Evolutionary conservation across 2,113 vertebrate species (phyloP).

Genomic region (Crypturellus undulatus): DNA sequence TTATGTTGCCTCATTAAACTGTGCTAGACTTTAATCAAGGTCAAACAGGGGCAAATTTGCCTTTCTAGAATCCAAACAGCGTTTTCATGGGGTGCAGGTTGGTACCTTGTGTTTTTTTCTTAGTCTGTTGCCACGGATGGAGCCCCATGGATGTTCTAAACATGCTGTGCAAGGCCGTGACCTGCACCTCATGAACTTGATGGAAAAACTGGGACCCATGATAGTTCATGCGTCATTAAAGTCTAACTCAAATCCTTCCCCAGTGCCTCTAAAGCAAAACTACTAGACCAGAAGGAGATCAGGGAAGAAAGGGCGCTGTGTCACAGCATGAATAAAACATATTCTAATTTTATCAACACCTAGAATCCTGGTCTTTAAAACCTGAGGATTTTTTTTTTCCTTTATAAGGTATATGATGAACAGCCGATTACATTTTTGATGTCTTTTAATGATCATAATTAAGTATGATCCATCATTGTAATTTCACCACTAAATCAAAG

Average conservation of each 20-base stretch:
- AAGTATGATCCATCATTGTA: conserved; percentile 75
- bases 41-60: conserved; percentile 52
- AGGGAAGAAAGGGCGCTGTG: conserved; percentile 41
- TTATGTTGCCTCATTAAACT: conserved; percentile 65
- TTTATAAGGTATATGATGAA: conserved; percentile 72
- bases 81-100: conserved; percentile 9
- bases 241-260: neutral
- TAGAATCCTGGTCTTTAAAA: conserved; percentile 48
- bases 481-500: conserved; percentile 76
- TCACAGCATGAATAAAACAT: conserved; percentile 61
- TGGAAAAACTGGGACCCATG: neutral
- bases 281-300: neutral
- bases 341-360: conserved; percentile 68
- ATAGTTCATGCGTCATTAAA: conserved; percentile 20
- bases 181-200: accelerated
- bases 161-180: accelerated
- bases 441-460: conserved; percentile 78
- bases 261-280: neutral
- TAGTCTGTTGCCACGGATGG: accelerated
- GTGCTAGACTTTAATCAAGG: conserved; percentile 67
- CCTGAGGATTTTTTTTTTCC: conserved; percentile 37
- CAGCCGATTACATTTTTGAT: conserved; percentile 74
- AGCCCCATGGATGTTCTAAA: neutral
- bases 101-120: neutral
- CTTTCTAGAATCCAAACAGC: conserved; percentile 40